Evolutionary conservation across 2,888 invertebrate species (phyloP), one percentile per base, ranked within the genome.

Genomic region (Ophioninae sp.): DNA sequence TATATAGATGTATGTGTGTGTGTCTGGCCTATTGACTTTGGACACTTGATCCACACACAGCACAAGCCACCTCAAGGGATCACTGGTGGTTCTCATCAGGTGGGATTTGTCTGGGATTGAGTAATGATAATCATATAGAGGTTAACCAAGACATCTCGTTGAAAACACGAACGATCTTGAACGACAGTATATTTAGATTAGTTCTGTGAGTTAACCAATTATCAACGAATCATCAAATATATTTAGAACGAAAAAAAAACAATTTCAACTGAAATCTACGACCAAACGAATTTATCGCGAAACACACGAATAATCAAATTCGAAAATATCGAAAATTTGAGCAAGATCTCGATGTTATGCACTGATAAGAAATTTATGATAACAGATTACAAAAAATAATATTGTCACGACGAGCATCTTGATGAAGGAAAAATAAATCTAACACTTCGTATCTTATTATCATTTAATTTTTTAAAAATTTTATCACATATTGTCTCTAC

Each of bases 111-210:
- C 51, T 20, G 7, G 61, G 20, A 22, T 44, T 56, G 22, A 1
- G 30, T 39, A 17, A 6, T 63, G 30, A 44, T 39, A 72, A 59
- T 72, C 41, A 59, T 37, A 72, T 22, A 9, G 13, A 13, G 30
- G 22, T 10, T 63, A 2, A 61, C 9, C 9, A 71, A 71, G 41
- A 13, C 61, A 23, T 22, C 39, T 41, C 20, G 67, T 23, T 41
- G 51, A 67, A 56, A 77, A 68, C 22, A 17, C 51, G 51, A 78
- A 30, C 37, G 69, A 68, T 41, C 58, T 67, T 64, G 58, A 69
- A 74, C 58, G 63, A 79, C 63, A 67, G 44, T 67, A 56, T 56
- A 77, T 83, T 83, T 58, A 37, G 44, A 59, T 77, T 39, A 22
- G 9, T 68, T 64, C 23, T 22, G 6, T 51, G 23, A 59, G 56